Percentiles rank a stretch among this genome's conserved stretches.
Conservation (phyloP, 1,140 invertebrate genomes). For the Apis florea region DNA sequence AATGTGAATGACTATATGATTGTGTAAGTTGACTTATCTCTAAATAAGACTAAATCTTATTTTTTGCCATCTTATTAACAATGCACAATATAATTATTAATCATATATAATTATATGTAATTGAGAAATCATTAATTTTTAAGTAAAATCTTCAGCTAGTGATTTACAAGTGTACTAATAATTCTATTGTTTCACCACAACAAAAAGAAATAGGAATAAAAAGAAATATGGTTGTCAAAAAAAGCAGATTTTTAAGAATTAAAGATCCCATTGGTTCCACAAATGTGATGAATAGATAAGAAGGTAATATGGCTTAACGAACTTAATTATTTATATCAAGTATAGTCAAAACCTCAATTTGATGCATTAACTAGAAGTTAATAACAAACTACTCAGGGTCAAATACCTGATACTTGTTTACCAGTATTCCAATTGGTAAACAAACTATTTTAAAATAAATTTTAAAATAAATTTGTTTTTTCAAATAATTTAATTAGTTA, state of each 20-base stretch:
- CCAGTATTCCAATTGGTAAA: constrained; percentile 71
- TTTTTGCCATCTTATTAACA: no score
- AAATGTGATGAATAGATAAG: constrained; percentile 75
- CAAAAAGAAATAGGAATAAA: constrained; percentile 76
- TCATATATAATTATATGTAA: no score
- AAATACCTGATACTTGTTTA: constrained; percentile 66
- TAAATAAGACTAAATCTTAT: no score
- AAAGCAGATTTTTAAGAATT: constrained; percentile 78
- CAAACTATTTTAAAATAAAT: background rate
- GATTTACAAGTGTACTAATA: constrained; percentile 70
- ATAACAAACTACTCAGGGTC: constrained; percentile 85
- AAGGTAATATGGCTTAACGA: constrained; percentile 84
- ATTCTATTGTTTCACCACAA: constrained; percentile 80
- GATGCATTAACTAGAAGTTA: constrained; percentile 85
- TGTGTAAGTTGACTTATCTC: no score
- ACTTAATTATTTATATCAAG: constrained; percentile 85
- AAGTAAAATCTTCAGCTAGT: constrained; percentile 70
- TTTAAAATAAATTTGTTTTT: background rate
- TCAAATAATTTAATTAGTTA: background rate
- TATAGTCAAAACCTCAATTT: constrained; percentile 85
- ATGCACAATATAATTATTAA: no score
- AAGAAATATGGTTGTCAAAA: constrained; percentile 75
- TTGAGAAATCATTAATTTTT: background rate
- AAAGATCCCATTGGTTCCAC: constrained; percentile 75
- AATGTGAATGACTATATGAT: no score